Percentiles rank a stretch among this genome's conserved stretches.
These are phyloP conservation scores for Polietes domitor DNA, from an alignment of 2,888 invertebrate genomes.

Conservation along the genomic window DNA sequence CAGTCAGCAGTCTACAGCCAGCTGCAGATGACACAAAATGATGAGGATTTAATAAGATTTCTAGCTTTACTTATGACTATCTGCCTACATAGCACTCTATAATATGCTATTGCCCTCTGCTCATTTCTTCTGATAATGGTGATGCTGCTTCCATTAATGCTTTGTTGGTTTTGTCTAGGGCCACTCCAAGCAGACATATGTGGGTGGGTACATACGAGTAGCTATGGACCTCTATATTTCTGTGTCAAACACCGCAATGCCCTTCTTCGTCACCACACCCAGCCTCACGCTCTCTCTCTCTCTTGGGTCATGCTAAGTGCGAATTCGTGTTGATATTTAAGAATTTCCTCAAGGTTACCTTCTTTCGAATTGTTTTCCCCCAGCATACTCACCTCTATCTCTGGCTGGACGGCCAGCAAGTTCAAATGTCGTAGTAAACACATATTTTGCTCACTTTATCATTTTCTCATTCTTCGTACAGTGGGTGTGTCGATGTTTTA, in stretches of 20 bases:
- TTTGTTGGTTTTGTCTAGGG: not conserved
- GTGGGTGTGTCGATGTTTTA: too few relatives aligned
- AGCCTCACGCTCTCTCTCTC: not conserved
- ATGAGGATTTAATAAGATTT: not conserved
- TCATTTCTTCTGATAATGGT: not conserved
- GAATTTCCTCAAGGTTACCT: constrained; percentile 12
- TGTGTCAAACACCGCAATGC: not conserved
- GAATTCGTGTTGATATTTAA: constrained; percentile 18
- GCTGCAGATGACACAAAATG: not conserved
- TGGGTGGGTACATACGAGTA: too few relatives aligned
- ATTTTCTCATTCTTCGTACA: too few relatives aligned
- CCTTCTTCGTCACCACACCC: not conserved
- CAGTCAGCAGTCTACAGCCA: not conserved
- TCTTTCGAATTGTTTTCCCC: not conserved
- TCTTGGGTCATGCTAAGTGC: not conserved
- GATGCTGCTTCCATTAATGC: not conserved
- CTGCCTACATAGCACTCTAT: too few relatives aligned
- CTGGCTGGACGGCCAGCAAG: too few relatives aligned
- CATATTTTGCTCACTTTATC: too few relatives aligned
- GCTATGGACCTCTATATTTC: not conserved
- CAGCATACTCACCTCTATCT: not conserved
- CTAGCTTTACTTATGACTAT: not conserved
- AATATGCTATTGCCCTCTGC: too few relatives aligned
- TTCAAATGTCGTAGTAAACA: too few relatives aligned
- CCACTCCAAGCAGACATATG: not conserved